These are phyloP conservation scores for Apogon talboti DNA, from an alignment of 2,797 vertebrate genomes.

Conservation along the genomic window DNA sequence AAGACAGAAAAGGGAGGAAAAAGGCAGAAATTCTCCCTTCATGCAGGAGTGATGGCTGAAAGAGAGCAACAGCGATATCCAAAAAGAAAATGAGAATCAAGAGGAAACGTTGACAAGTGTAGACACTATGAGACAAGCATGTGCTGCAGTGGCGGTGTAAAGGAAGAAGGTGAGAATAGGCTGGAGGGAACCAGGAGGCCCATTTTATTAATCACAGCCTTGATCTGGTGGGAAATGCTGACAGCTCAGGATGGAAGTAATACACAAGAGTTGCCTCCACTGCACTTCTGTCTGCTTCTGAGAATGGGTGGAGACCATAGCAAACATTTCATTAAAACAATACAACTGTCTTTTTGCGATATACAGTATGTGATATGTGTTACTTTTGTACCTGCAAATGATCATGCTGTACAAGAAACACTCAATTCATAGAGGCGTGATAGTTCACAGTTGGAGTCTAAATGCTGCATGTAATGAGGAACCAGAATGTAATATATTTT, in stretches of 20 bases:
- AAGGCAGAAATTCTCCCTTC: slow-evolving; percentile 54
- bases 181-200: slow-evolving; percentile 74
- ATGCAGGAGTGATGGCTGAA: slow-evolving; percentile 39
- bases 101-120: slow-evolving; percentile 43
- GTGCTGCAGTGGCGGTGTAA: slow-evolving; percentile 51
- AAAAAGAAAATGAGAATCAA: slow-evolving; percentile 55
- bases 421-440: slow-evolving; percentile 15
- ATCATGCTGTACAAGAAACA: background rate
- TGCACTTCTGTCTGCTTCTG: slow-evolving; percentile 38
- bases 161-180: slow-evolving; percentile 67
- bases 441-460: slow-evolving; percentile 6
- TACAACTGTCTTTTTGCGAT: background rate
- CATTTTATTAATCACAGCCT: slow-evolving; percentile 84
- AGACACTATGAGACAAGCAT: slow-evolving; percentile 52
- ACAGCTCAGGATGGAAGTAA: slow-evolving; percentile 66
- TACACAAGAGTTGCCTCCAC: slow-evolving; percentile 41
- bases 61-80: slow-evolving; percentile 32
- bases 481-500: background rate
- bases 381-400: slow-evolving; percentile 19
- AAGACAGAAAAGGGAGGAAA: slow-evolving; percentile 57
- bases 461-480: background rate
- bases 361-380: slow-evolving; percentile 10
- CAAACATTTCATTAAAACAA: slow-evolving; percentile 16
- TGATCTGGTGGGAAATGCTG: slow-evolving; percentile 76
- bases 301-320: slow-evolving; percentile 31